A percentile compares a stretch with the other conserved stretches of the same genome.
Conservation (phyloP, 2,113 vertebrate genomes). For the Crotalus tigris region DNA sequence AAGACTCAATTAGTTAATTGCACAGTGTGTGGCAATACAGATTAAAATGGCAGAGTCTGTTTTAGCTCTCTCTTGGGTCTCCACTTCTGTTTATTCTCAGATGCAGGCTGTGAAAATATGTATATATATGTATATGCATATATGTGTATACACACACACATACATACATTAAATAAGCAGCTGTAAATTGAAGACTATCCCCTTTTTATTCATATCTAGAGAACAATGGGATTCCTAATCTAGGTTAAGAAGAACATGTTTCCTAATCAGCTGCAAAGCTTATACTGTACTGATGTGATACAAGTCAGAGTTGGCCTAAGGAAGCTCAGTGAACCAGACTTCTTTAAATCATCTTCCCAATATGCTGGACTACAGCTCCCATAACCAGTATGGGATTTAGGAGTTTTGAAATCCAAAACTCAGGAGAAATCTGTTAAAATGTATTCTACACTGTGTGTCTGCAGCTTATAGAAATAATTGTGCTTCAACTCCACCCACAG, state of each 20-base stretch:
- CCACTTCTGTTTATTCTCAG: neutral
- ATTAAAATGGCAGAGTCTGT: neutral
- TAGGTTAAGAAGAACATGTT: neutral
- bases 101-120: neutral
- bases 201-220: neutral
- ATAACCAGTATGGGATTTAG: neutral
- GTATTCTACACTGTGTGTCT: neutral
- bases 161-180: neutral
- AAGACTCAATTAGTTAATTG: slow-evolving; percentile 18
- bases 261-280: neutral
- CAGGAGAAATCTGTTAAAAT: neutral
- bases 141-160: no score
- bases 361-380: neutral
- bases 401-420: neutral
- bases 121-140: neutral
- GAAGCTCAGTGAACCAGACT: neutral
- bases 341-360: neutral
- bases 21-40: neutral
- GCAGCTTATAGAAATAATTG: neutral
- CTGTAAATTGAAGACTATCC: neutral
- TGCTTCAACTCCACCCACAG: neutral
- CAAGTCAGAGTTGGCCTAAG: neutral
- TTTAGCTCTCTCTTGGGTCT: neutral
- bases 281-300: neutral
- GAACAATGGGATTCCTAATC: neutral